Evolutionary conservation across 1,140 invertebrate genomes (phyloP).

Genomic region (Drosophila lacteicornis): DNA sequence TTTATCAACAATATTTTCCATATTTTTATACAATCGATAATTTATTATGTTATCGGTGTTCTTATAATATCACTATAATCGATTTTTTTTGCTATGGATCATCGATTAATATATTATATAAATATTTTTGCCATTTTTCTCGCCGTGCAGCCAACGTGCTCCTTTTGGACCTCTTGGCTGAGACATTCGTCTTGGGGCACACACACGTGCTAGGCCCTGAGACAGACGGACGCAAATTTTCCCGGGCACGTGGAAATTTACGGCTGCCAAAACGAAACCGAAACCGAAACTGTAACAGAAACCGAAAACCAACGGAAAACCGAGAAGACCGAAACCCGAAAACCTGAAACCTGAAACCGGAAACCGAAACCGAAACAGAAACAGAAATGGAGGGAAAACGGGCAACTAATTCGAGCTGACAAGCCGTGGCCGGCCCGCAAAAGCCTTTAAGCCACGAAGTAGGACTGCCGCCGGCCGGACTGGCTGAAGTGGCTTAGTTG

Average conservation of each 20-base stretch:
- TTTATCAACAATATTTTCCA: too few relatives aligned
- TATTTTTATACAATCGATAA: too few relatives aligned
- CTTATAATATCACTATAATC: too few relatives aligned
- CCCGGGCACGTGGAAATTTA: constrained; percentile 64
- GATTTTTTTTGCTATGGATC: too few relatives aligned
- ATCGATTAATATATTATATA: too few relatives aligned
- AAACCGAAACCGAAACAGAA: constrained; percentile 12
- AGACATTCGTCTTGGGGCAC: constrained; percentile 34
- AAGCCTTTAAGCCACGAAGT: constrained; percentile 68
- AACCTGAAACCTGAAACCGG: neutral
- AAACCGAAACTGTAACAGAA: constrained; percentile 21
- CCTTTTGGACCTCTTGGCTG: neutral
- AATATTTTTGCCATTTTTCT: neutral
- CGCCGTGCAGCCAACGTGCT: neutral
- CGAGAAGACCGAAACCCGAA: constrained; percentile 6
- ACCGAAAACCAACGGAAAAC: constrained; percentile 30
- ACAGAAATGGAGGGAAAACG: constrained; percentile 31
- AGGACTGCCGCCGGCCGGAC: constrained; percentile 1
- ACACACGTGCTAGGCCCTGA: neutral
- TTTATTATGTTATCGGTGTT: too few relatives aligned
- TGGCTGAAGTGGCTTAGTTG: constrained; percentile 43
- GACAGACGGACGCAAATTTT: constrained; percentile 49
- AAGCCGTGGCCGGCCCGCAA: constrained; percentile 54
- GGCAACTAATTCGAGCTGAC: constrained; percentile 73
- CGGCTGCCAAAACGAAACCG: constrained; percentile 47